A percentile compares a stretch with the other conserved stretches of the same genome.
Evolutionary conservation across 92 coral and sea anemone genomes (phyloP).

Genomic region (Montipora capitata): DNA sequence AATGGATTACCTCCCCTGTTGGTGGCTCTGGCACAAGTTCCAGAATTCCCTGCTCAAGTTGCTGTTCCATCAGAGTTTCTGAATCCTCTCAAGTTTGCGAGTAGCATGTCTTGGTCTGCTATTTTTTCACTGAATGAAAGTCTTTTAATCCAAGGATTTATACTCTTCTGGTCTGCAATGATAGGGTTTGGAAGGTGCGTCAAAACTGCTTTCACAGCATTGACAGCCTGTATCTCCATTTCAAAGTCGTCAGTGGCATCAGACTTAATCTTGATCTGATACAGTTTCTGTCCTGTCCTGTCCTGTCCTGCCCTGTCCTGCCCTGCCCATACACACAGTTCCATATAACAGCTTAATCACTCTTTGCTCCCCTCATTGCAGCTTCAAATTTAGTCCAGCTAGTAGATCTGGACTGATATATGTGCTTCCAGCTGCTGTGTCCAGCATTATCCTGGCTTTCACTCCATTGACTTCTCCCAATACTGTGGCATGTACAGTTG

Average conservation of each 20-base stretch:
- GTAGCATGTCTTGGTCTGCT: constrained; percentile 37
- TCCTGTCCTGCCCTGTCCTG: constrained; percentile 59
- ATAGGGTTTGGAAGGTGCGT: constrained; percentile 58
- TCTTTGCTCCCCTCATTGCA: constrained; percentile 48
- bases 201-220: constrained; percentile 57
- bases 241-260: too few relatives aligned
- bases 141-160: constrained; percentile 24
- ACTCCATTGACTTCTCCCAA: constrained; percentile 67
- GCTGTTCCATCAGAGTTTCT: constrained; percentile 55
- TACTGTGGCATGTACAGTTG: constrained; percentile 50
- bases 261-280: constrained; percentile 42
- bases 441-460: constrained; percentile 6
- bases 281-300: constrained; percentile 55
- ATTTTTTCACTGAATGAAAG: constrained; percentile 53
- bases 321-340: constrained; percentile 9
- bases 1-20: constrained; percentile 35
- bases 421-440: constrained; percentile 75
- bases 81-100: constrained; percentile 54
- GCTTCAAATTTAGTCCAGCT: constrained; percentile 27
- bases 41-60: constrained; percentile 21
- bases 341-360: constrained; percentile 58
- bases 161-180: constrained; percentile 50
- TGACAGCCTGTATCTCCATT: constrained; percentile 49
- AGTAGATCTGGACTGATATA: constrained; percentile 38
- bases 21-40: constrained; percentile 44